Base-by-base conservation (phyloP, 2,113 vertebrate genomes). In the Elachura formosa region DNA sequence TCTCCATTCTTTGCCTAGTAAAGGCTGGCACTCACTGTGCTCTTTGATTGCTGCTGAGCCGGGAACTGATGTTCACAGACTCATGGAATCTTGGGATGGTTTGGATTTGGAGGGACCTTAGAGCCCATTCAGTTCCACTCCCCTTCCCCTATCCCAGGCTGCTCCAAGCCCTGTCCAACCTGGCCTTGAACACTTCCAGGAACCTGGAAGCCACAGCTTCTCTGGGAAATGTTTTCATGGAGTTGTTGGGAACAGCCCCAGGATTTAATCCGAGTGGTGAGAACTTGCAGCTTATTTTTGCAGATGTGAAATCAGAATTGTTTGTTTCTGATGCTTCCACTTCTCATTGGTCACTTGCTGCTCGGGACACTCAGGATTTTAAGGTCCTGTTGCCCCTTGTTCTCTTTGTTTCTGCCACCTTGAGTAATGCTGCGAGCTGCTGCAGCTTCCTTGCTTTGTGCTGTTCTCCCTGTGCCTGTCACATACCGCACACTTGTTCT, bases 21-120 rank as follows among this genome's bases (percentile, higher is more conserved):
- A 14, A 12, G 26, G 52, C 40, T 48, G 4, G 24, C 15, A 2
- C 40, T 14, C 22, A 21, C 38, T 56, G 41, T 56, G 41, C 46
- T 74, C 66, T 43, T 52, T 20, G 29, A 2, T 28, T 28, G 34
- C 67, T 68, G 54, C 43, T n/a, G 55, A 41, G 52, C 46, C 34
- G 23, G 0, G 0, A 20, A 5, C 38, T 12, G 34, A 20, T 40
- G 14, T 61, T 82, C 55, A 61, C 46, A 22, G 61, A 29, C 24
- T 66, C 26, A 8, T 48, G 34, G 41, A 63, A 38, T 46, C n/a
- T 4, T 33, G 33, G 19, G 45, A 22, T 46, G 12, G 14, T 75
- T 89, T 46, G 46, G 17, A 17, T 46, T 61, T n/a, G 40, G 31
- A 41, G 62, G 16, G 25, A 16, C 6, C 8, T 48, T 40, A 24